Evolutionary conservation across 2,888 invertebrate species (phyloP), one percentile per base, ranked within the genome.

Genomic region (Drosophila rellima): DNA sequence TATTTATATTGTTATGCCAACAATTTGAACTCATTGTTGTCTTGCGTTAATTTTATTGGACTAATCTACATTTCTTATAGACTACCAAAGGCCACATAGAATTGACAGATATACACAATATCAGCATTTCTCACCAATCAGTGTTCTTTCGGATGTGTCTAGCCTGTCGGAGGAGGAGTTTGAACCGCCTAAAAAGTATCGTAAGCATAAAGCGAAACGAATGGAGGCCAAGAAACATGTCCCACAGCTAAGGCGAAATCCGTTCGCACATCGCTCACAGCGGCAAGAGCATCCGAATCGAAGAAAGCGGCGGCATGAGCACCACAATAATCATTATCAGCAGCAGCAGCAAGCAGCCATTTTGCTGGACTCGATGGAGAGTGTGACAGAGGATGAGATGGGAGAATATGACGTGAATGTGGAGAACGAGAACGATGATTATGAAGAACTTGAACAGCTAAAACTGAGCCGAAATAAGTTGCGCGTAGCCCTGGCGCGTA

Each of bases 401-500:
- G 52, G 48, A 11, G 76, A 85, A 31, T 74, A 70, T 18, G 88
- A 74, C 5, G 10, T 70, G 26, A 79, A 70, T 45, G 55, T 45
- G 18, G 74, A 74, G 29, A 66, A 70, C 29, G 73, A 76, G 2
- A 71, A 67, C 4, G 79, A 78, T 33, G 75, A 50, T 8, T 39
- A 57, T 6, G 70, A 78, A 8, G 78, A 70, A 2, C 57, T 82
- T 6, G 74, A 76, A 8, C 62, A 70, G 2, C 73, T 78, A 3
- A 74, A 81, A 5, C 51, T 91, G 13, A 91, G 88, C 70, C 78
- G 92, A 2, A 84, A 89, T 39, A 88, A 91, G 48, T 66, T 92
- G 39, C 85, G 90, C 1, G 71, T 90, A 17, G 92, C 92, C 0
- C 63, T 92, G 48, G 88, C 82, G 0, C 78, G 86, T 10, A 47